A percentile compares a stretch with the other conserved stretches of the same genome.
Conservation (phyloP, 2,888 invertebrate genomes). For the Limnephilus lunatus region DNA sequence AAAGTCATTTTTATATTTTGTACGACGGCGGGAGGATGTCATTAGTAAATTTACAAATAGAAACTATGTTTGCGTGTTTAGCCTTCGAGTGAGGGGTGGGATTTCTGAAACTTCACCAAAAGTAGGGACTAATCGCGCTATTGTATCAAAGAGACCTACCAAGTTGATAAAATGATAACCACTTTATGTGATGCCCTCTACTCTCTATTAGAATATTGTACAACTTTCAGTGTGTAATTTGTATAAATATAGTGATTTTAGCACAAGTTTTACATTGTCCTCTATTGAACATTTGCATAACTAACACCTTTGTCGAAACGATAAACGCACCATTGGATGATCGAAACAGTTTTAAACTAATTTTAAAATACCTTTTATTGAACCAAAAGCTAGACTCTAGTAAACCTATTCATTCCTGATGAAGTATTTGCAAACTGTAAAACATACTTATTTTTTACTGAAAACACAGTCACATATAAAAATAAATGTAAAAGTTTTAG, state of each 20-base stretch:
- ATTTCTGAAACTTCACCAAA: conserved; percentile 36
- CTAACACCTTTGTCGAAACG: conserved; percentile 7
- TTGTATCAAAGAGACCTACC: background rate
- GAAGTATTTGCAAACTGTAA: background rate
- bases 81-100: conserved; percentile 17
- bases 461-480: background rate
- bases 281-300: background rate
- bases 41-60: conserved; percentile 44
- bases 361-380: background rate
- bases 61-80: conserved; percentile 47
- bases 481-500: background rate
- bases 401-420: background rate
- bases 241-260: conserved; percentile 22
- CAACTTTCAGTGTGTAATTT: conserved; percentile 29
- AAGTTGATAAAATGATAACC: background rate
- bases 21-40: conserved; percentile 23
- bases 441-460: background rate
- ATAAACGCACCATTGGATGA: background rate
- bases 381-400: background rate
- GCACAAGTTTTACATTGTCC: conserved; percentile 31
- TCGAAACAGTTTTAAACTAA: background rate
- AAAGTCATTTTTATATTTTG: conserved; percentile 48
- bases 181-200: background rate
- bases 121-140: background rate
- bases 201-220: background rate